Conservation (phyloP, 1,140 invertebrate species). For the Stenopsyche tienmushanensis region DNA sequence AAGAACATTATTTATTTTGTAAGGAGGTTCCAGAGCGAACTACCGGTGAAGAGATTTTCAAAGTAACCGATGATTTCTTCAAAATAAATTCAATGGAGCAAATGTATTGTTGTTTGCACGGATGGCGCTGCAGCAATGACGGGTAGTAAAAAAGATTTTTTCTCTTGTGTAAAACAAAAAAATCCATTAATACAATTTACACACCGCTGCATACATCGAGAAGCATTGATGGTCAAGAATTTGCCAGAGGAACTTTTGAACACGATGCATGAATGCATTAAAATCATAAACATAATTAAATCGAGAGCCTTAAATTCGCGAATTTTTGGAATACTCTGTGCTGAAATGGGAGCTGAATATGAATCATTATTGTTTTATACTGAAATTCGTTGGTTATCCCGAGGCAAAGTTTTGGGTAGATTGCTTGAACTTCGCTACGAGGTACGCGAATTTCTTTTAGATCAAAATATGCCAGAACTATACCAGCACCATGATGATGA, state of each 20-base stretch:
- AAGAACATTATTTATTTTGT: too few species aligned
- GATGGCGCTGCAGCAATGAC: slow-evolving; percentile 37
- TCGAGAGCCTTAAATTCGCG: slow-evolving; percentile 43
- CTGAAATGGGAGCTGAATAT: slow-evolving; percentile 45
- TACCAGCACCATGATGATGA: slow-evolving; percentile 35
- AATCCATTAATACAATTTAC: slow-evolving; percentile 35
- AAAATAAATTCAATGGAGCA: slow-evolving; percentile 40
- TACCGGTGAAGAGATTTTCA: too few species aligned
- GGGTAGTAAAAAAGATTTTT: slow-evolving; percentile 37
- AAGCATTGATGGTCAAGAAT: slow-evolving; percentile 37
- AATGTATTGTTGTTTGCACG: slow-evolving; percentile 40
- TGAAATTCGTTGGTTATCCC: slow-evolving; percentile 46
- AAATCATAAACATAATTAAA: slow-evolving; percentile 47
- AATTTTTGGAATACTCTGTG: slow-evolving; percentile 45
- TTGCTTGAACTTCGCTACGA: too few species aligned
- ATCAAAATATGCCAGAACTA: too few species aligned
- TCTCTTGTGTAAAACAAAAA: slow-evolving; percentile 40
- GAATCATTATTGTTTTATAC: slow-evolving; percentile 45
- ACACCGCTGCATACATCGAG: slow-evolving; percentile 39
- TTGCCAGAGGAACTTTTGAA: slow-evolving; percentile 36
- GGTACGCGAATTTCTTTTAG: too few species aligned
- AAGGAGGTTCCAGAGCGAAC: too few species aligned
- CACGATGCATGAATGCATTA: slow-evolving; percentile 35
- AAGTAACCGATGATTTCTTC: too few species aligned
- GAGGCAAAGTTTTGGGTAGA: slow-evolving; percentile 46